Base-by-base conservation (phyloP, 2,888 invertebrate species). In the Listrodromus nycthemerus region DNA sequence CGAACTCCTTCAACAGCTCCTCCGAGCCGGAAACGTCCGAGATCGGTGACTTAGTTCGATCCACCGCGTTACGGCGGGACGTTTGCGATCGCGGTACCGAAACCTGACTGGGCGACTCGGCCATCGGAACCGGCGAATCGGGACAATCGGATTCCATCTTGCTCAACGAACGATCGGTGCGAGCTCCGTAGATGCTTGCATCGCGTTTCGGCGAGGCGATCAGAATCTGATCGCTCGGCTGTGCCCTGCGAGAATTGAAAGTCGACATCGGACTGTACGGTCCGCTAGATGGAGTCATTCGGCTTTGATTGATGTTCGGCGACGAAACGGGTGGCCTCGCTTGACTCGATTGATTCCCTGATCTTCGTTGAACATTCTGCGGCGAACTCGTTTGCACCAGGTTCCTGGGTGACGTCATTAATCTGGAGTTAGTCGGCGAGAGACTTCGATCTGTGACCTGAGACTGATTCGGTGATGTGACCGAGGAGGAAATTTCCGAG, bases 161-260 rank as follows among this genome's bases (percentile, higher is more conserved):
- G 27, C 83, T 88, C 1, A 87, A 80, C 0, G 85, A 80, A 37
- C 88, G 86, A 41, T 84, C 84, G 6, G 75, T 52, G 52, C 84
- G 86, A 0, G 88, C n/a, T 16, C 90, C 91, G 70, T 91, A 91
- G 6, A 87, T 78, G 61, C 75, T 84, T 0, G 82, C 58, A 8
- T 92, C 92, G 58, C 92, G 86, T 74, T 92, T 92, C 1, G 92
- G 92, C 0, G 92, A 92, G 21, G 92, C 92, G 41, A 92, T 92
- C 19, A 92, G 75, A 77, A 92, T 92, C 80, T 92, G 92, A 76
- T 92, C 92, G 30, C 88, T 90, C 0, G 92, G 92, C 27, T 92
- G 92, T 0, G 92, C 89, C 41, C 88, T 87, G 5, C 89, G 85
- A 6, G 87, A 77, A 30, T 83, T 82, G 21, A 85, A 80, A 0